Conservation (phyloP, 92 coral and sea anemone species). For the Phenganax subtilis region DNA sequence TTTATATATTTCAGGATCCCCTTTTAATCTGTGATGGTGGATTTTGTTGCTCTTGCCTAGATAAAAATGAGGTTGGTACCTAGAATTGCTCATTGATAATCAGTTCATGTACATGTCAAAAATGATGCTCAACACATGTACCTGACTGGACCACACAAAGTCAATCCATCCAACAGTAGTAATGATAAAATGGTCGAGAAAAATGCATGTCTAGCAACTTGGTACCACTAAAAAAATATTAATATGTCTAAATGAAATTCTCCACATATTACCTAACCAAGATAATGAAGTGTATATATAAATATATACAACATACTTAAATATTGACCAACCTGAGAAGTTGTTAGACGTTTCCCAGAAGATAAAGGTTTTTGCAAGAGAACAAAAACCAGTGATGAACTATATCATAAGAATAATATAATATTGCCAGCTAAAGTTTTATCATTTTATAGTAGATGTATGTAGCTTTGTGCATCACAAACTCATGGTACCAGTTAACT, state of each 20-base stretch:
- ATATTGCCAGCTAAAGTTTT: too few species aligned
- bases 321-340: slow-evolving; percentile 62
- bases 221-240: slow-evolving; percentile 74
- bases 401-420: not conserved
- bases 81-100: not conserved
- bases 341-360: slow-evolving; percentile 74
- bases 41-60: too few species aligned
- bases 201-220: slow-evolving; percentile 78
- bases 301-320: not conserved
- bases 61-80: too few species aligned
- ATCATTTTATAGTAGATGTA: too few species aligned
- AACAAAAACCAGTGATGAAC: slow-evolving; percentile 77
- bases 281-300: not conserved
- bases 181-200: slow-evolving; percentile 74
- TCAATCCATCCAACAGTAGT: slow-evolving; percentile 85
- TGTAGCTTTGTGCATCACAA: too few species aligned
- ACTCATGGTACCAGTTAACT: too few species aligned
- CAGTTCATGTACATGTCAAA: not conserved
- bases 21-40: too few species aligned
- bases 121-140: not conserved
- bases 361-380: slow-evolving; percentile 89
- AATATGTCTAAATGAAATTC: not conserved
- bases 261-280: too few species aligned
- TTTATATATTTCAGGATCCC: too few species aligned
- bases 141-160: slow-evolving; percentile 96